These are phyloP conservation scores for Ochropacha duplaris DNA, from an alignment of 2,888 invertebrate species.

Conservation along the genomic window DNA sequence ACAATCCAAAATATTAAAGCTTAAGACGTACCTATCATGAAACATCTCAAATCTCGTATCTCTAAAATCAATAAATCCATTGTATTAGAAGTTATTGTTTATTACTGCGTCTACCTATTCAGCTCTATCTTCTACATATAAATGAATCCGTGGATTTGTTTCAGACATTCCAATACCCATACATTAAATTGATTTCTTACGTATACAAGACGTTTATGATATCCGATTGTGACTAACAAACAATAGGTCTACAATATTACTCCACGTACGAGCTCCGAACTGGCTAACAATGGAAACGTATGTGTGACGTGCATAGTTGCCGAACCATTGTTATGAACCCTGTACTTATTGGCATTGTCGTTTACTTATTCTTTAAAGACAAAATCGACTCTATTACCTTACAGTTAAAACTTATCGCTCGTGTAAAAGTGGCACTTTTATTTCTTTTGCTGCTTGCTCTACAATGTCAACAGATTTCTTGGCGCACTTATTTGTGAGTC, in stretches of 20 bases:
- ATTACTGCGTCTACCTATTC: neutral
- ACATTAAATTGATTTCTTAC: neutral
- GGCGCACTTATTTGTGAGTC: constrained; percentile 2
- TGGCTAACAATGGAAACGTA: constrained; percentile 23
- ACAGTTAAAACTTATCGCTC: neutral
- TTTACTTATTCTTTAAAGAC: constrained; percentile 5
- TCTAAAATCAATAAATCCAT: no score
- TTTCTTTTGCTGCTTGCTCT: constrained; percentile 7
- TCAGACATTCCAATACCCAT: neutral
- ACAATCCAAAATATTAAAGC: no score
- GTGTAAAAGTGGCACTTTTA: neutral
- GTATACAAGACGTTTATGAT: neutral
- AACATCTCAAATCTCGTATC: no score
- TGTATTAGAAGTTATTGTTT: neutral
- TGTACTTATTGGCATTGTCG: constrained; percentile 19
- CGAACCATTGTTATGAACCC: constrained; percentile 24
- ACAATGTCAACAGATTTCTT: constrained; percentile 7
- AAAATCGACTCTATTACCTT: constrained; percentile 6
- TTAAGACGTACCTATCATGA: no score
- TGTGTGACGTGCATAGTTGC: constrained; percentile 28
- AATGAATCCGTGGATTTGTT: no score
- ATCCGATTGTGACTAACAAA: constrained; percentile 19
- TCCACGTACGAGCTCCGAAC: constrained; percentile 20
- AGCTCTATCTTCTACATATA: no score
- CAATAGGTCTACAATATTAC: constrained; percentile 34